Evolutionary conservation across 2,797 vertebrate genomes (phyloP).

Genomic region (Bradypodion ventrale): DNA sequence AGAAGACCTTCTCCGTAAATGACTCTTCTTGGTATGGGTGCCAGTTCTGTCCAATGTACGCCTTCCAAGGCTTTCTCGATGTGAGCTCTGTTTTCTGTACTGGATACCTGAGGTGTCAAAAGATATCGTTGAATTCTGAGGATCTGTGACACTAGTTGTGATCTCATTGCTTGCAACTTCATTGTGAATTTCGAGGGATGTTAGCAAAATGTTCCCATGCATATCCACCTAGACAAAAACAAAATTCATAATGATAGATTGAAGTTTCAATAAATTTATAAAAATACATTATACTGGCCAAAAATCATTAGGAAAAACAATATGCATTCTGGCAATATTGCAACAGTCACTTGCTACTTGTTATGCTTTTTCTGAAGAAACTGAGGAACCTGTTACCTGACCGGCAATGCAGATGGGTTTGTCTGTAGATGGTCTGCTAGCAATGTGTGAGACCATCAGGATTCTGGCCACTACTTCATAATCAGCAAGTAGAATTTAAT

Average conservation of each 20-base stretch:
- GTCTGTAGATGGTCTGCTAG: too few relatives aligned
- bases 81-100: constrained; percentile 89
- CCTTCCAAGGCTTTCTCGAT: constrained; percentile 79
- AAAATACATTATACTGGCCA: not conserved
- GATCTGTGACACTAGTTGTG: constrained; percentile 84
- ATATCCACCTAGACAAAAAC: constrained; percentile 85
- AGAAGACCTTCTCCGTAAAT: constrained; percentile 91
- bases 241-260: constrained; percentile 14
- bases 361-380: too few relatives aligned
- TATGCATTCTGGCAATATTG: too few relatives aligned
- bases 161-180: constrained; percentile 91
- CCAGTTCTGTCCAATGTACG: constrained; percentile 83
- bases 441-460: too few relatives aligned
- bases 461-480: not conserved
- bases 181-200: constrained; percentile 97
- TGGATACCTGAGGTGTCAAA: constrained; percentile 93
- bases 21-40: constrained; percentile 83
- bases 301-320: too few relatives aligned
- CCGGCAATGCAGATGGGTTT: too few relatives aligned
- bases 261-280: constrained; percentile 18
- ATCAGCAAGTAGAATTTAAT: not conserved
- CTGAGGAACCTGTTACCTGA: too few relatives aligned
- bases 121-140: constrained; percentile 89
- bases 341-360: too few relatives aligned
- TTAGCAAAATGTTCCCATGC: constrained; percentile 94